Evolutionary conservation across 2,888 invertebrate genomes (phyloP), one percentile per base, ranked within the genome.

Genomic region (Griposia aprilina): DNA sequence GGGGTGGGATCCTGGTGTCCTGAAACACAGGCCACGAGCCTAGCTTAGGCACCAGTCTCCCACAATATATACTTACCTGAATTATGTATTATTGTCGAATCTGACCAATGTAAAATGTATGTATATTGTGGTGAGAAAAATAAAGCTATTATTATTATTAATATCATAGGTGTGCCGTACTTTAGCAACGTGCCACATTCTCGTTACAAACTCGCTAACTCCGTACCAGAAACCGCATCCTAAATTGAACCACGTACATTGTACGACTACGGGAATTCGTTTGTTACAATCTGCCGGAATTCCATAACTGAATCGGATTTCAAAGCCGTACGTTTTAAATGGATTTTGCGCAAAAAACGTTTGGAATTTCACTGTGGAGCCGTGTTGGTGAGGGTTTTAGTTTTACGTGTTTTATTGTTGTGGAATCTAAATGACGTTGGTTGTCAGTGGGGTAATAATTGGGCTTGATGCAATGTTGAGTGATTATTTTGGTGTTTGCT

Each of bases 241-340:
- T n/a, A 59, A 72, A 57, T 50, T 62, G 41, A 48, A 62, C 68
- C 79, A 75, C 68, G 79, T 76, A 76, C 36, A 69, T 36, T 26
- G 23, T 41, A 76, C 74, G 23, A 79, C 63, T 71, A 66, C 13
- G 48, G 76, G 74, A 88, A 88, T 81, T 70, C 87, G 76, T 86
- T 84, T 88, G 84, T 84, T 45, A 78, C 81, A 81, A 80, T 78
- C 74, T 69, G 63, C n/a, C 45, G 50, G 66, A 77, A 88, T 88
- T 88, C 75, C 87, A 87, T 81, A 87, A 81, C 87, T 74, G 84
- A 80, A 87, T 81, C 76, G 60, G 69, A 78, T 86, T 83, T 59
- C 26, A 75, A 76, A 63, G 77, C 71, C 67, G 59, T n/a, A n/a
- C 55, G 63, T 41, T 79, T 81, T 73, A 84, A 88, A 70, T 20